Conservation (phyloP, 2,888 invertebrate genomes). For the Exephanes ischioxanthus region DNA sequence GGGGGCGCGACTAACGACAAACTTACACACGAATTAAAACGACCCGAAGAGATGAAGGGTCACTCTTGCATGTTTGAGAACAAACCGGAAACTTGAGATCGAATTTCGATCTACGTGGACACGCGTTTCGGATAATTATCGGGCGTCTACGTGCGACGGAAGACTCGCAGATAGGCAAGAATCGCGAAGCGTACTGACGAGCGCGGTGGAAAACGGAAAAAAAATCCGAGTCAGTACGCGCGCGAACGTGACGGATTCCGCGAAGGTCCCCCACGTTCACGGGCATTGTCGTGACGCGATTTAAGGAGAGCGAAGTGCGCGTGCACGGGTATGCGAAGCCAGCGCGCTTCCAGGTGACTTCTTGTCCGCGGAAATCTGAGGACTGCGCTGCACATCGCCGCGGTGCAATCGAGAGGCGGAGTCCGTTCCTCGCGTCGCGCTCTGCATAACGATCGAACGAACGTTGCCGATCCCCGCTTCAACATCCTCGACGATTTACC, state of each 20-base stretch:
- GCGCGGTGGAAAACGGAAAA: constrained; percentile 22
- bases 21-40: constrained; percentile 10
- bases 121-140: neutral
- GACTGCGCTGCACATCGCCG: constrained; percentile 65
- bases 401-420: constrained; percentile 72
- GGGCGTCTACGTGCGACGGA: neutral
- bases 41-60: neutral
- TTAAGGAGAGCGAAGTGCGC: constrained; percentile 65
- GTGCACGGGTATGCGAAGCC: constrained; percentile 39
- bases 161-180: constrained; percentile 35
- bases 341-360: constrained; percentile 65
- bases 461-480: constrained; percentile 47
- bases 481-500: constrained; percentile 5
- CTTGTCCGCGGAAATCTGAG: constrained; percentile 40
- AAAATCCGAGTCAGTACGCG: constrained; percentile 42
- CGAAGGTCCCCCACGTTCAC: constrained; percentile 70
- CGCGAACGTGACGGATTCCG: constrained; percentile 79
- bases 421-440: constrained; percentile 70
- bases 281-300: constrained; percentile 72
- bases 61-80: neutral
- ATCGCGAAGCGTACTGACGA: constrained; percentile 47
- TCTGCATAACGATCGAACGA: constrained; percentile 73
- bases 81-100: neutral
- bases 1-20: neutral
- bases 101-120: neutral